Evolutionary conservation across 1,140 invertebrate species (phyloP).

Genomic region (Caenorhabditis brenneri): DNA sequence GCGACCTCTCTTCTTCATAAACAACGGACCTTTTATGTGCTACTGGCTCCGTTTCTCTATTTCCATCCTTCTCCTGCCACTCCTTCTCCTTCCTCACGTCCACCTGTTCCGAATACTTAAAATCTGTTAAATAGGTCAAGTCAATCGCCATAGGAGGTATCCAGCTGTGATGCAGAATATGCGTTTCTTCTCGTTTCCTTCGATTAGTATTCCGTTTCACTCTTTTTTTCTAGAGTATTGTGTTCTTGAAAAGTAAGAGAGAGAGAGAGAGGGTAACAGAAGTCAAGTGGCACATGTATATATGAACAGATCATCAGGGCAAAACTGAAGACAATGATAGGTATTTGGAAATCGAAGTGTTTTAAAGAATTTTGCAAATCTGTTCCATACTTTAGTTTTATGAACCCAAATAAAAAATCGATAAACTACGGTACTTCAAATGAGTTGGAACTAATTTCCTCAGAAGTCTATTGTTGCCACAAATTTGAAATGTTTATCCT

Average conservation of each 20-base stretch:
- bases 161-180: background rate
- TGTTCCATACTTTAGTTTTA: too few relatives aligned
- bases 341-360: too few relatives aligned
- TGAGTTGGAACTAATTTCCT: too few relatives aligned
- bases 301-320: background rate
- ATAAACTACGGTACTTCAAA: too few relatives aligned
- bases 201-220: conserved; percentile 8
- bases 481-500: too few relatives aligned
- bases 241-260: background rate
- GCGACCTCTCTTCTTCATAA: background rate
- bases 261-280: background rate
- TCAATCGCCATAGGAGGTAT: background rate
- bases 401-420: too few relatives aligned
- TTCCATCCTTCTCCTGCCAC: background rate
- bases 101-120: conserved; percentile 29
- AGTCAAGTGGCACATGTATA: conserved; percentile 6
- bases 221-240: background rate
- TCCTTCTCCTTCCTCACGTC: background rate
- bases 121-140: conserved; percentile 6
- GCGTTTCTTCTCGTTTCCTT: background rate
- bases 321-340: background rate
- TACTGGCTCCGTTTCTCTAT: background rate
- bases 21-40: background rate
- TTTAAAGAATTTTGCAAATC: too few relatives aligned
- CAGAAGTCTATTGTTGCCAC: too few relatives aligned